Evolutionary conservation across 1,140 invertebrate genomes (phyloP), one percentile per base, ranked within the genome.

Genomic region (Cydia amplana): DNA sequence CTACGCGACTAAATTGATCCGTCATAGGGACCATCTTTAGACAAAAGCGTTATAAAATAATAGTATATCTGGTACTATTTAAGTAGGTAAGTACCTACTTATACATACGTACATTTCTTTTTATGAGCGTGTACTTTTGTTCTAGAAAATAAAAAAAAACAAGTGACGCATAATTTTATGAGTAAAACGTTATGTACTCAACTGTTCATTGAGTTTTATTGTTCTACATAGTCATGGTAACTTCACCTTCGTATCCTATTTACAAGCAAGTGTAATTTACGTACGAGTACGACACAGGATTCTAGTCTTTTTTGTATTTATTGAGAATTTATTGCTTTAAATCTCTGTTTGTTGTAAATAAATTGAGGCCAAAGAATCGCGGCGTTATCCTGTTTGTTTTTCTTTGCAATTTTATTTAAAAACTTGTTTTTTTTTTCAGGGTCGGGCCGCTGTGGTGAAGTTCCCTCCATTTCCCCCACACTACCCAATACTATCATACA

Each of bases 171-270:
- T 23, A 18, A 23, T 60, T 60, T 60, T 60, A 23, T 23, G 55
- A 23, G 55, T 23, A 23, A 60, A 60, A 60, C 55, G 20, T 60
- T 23, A 60, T 60, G 55, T 60, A 60, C 20, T 60, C 55, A 60
- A 23, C 18, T 60, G 55, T 60, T 60, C 20, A 60, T 60, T 60
- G 12, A 60, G 16, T 23, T 23, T 23, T 60, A 60, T 60, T 60
- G 20, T 60, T 23, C 20, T 23, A 51, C 10, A 9, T 49, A 49
- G 46, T 49, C 14, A 49, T 49, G 14, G 3, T 20, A 12, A 51
- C 12, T 51, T 51, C 16, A 51, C 4, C 10, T 16, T 51, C 43
- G 43, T 46, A 40, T 46, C 43, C 16, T 51, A 51, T 51, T 51
- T n/a, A 51, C 49, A 18, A 51, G 49, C 3, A 51, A 51, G 14